Evolutionary conservation across 2,888 invertebrate genomes (phyloP).

Genomic region (Camponotus fellah): DNA sequence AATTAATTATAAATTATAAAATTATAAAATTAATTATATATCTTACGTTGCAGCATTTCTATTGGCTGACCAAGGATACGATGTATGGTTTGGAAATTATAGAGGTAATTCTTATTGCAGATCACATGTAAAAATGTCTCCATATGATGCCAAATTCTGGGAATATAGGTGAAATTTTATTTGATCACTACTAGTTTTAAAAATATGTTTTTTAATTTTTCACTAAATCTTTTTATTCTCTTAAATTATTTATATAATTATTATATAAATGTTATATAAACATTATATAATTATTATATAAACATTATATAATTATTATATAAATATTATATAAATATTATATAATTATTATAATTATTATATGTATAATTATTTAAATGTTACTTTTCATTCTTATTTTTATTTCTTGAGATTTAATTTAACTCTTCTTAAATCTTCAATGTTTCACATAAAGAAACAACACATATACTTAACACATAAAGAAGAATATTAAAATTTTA

Average conservation of each 20-base stretch:
- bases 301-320: background rate
- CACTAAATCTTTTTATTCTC: background rate
- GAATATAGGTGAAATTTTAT: constrained; percentile 87
- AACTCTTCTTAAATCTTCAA: background rate
- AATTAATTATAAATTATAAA: too few species aligned
- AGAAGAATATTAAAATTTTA: constrained; percentile 11
- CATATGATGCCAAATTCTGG: constrained; percentile 87
- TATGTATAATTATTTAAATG: background rate
- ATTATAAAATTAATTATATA: background rate
- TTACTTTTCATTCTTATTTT: background rate
- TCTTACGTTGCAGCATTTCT: constrained; percentile 85
- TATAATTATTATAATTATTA: background rate
- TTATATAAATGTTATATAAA: background rate
- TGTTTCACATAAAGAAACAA: background rate
- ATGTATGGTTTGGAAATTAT: constrained; percentile 88
- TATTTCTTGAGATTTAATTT: background rate
- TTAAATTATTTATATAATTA: background rate
- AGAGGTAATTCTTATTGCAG: constrained; percentile 87
- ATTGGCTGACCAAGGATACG: constrained; percentile 88
- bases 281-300: background rate
- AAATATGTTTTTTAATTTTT: background rate
- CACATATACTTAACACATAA: background rate
- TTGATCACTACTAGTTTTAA: background rate
- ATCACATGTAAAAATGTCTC: constrained; percentile 85
- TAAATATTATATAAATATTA: background rate